Percentiles rank a stretch among this genome's conserved stretches.
These are phyloP conservation scores for Platycercus adscitus DNA, from an alignment of 2,113 vertebrate genomes.

Conservation along the genomic window DNA sequence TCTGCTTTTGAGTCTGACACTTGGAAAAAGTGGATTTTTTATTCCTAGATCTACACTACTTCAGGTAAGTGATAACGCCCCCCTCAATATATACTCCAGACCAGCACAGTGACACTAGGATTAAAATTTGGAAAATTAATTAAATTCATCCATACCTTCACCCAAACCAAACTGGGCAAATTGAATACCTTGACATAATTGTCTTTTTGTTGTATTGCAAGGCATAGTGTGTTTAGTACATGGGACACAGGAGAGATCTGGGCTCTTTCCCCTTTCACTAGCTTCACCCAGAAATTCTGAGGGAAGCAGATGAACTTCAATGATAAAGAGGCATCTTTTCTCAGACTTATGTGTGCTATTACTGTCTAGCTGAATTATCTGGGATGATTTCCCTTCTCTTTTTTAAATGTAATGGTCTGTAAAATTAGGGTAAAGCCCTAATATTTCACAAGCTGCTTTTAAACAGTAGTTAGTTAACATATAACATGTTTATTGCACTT, in stretches of 20 bases:
- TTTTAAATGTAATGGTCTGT: background rate
- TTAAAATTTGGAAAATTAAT: background rate
- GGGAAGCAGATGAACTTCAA: background rate
- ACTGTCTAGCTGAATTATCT: background rate
- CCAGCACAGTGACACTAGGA: background rate
- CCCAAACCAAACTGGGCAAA: background rate
- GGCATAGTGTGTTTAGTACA: background rate
- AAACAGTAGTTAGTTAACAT: background rate
- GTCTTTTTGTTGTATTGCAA: background rate
- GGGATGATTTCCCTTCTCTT: background rate
- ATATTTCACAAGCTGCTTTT: background rate
- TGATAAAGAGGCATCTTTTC: background rate
- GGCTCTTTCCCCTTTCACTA: background rate
- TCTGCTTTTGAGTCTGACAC: background rate
- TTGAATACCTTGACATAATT: background rate
- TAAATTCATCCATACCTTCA: background rate
- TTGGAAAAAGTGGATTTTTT: background rate
- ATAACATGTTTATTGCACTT: background rate
- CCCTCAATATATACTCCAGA: background rate
- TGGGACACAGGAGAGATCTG: background rate
- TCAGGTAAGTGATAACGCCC: background rate
- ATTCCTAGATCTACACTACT: background rate
- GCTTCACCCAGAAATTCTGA: background rate
- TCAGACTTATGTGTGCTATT: background rate
- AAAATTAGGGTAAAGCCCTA: background rate